Percentiles rank a stretch among this genome's conserved stretches.
Conservation (phyloP, 2,797 vertebrate species). For the Brotogeris chrysoptera region DNA sequence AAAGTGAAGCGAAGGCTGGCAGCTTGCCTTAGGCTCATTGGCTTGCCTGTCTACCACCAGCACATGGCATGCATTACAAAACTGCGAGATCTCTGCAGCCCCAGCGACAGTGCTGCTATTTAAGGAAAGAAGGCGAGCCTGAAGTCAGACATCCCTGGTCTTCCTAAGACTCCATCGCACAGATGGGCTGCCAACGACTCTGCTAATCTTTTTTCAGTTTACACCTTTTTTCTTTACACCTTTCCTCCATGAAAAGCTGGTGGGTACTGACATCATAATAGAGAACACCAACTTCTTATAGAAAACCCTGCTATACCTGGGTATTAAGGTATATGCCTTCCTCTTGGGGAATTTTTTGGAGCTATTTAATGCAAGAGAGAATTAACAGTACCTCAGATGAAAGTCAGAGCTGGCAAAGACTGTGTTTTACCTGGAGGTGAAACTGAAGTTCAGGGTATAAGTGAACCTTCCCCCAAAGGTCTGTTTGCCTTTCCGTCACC, state of each 20-base stretch:
- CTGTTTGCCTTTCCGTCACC: conserved; percentile 40
- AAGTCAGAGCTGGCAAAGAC: not conserved
- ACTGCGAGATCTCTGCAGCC: conserved; percentile 8
- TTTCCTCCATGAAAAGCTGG: not conserved
- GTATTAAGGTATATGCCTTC: not conserved
- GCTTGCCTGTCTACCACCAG: conserved; percentile 33
- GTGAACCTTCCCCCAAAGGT: conserved; percentile 1
- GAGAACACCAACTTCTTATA: not conserved
- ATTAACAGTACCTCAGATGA: not conserved
- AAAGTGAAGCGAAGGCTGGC: conserved; percentile 52
- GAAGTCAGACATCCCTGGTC: not conserved
- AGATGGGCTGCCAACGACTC: not conserved
- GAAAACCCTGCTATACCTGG: not conserved
- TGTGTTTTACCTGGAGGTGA: not conserved
- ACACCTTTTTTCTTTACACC: not conserved
- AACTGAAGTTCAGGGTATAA: not conserved
- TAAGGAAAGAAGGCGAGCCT: not conserved
- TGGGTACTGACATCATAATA: not conserved
- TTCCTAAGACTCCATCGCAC: not conserved
- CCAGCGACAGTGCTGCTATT: not conserved
- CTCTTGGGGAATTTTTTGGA: not conserved
- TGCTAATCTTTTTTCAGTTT: not conserved
- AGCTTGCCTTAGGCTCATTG: conserved; percentile 15
- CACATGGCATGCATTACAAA: conserved; percentile 18
- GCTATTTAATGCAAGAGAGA: not conserved